Percentiles rank a stretch among this genome's conserved stretches.
phyloP scores from a whole-genome alignment of 2,797 vertebrate genomes.

The Danio aesculapii region DNA sequence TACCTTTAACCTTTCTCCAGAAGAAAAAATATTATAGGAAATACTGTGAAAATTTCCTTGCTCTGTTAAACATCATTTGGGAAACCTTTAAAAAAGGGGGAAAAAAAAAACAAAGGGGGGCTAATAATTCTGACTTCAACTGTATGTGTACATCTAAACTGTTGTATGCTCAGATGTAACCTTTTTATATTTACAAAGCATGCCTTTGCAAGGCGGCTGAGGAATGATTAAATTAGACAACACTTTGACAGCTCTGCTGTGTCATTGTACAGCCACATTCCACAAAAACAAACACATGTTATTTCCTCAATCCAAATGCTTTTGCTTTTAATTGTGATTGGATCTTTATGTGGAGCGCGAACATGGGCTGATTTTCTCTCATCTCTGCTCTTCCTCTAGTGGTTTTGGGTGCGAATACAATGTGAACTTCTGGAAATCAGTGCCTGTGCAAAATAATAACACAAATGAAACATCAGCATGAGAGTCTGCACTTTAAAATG shows the following conservation, averaged over 20 bases:
- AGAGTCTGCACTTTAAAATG: background rate
- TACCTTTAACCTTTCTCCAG: no score
- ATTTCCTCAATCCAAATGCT: background rate
- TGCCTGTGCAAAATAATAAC: background rate
- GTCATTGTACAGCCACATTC: background rate
- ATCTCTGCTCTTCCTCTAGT: background rate
- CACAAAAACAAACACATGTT: background rate
- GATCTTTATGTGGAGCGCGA: background rate
- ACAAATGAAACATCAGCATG: no score
- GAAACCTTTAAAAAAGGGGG: no score
- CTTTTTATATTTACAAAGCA: background rate
- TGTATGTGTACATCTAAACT: no score
- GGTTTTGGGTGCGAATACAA: conserved; percentile 5
- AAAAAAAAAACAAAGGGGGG: no score
- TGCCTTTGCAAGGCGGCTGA: background rate
- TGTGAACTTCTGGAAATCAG: conserved; percentile 28
- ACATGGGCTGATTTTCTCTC: background rate
- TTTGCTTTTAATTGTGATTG: background rate
- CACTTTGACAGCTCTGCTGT: background rate
- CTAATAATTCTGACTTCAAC: no score
- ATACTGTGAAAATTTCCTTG: no score
- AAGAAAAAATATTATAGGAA: no score
- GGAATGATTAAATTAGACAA: background rate
- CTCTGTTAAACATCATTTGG: no score
- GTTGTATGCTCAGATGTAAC: background rate